These are phyloP conservation scores for Zeugodacus cucurbitae DNA, from an alignment of 1,140 invertebrate species.

Conservation along the genomic window DNA sequence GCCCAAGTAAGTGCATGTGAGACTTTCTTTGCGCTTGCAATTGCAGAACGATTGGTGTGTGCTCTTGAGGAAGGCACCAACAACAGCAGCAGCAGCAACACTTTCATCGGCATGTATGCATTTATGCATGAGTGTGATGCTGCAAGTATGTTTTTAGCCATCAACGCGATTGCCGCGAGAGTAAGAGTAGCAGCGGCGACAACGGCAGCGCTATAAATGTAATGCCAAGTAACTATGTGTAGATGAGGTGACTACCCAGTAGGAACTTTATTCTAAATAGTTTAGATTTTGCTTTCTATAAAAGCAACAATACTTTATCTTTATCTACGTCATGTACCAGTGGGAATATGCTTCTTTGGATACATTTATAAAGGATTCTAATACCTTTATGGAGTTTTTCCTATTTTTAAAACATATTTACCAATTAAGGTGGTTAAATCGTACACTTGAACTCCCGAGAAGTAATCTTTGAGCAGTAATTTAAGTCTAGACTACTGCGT, in stretches of 20 bases:
- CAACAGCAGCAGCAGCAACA: neutral
- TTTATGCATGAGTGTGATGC: constrained; percentile 8
- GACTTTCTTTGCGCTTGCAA: neutral
- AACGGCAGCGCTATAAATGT: neutral
- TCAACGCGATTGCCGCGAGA: neutral
- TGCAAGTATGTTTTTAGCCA: neutral
- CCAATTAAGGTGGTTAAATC: no score
- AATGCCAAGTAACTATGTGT: neutral
- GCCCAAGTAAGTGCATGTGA: neutral
- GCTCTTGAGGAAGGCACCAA: neutral
- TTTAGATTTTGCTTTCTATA: no score
- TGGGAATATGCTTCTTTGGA: no score
- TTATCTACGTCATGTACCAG: no score
- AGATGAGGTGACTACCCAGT: neutral
- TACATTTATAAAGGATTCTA: no score
- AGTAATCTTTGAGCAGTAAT: no score
- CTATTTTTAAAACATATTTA: no score
- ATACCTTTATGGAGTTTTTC: no score
- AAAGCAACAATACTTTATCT: no score
- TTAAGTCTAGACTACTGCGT: no score
- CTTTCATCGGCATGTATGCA: neutral
- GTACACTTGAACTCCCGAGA: no score
- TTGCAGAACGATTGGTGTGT: neutral
- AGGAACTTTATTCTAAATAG: no score
- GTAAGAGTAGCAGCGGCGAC: neutral